phyloP scores from a whole-genome alignment of 2,113 vertebrate species.

The Neoarius graeffei region DNA sequence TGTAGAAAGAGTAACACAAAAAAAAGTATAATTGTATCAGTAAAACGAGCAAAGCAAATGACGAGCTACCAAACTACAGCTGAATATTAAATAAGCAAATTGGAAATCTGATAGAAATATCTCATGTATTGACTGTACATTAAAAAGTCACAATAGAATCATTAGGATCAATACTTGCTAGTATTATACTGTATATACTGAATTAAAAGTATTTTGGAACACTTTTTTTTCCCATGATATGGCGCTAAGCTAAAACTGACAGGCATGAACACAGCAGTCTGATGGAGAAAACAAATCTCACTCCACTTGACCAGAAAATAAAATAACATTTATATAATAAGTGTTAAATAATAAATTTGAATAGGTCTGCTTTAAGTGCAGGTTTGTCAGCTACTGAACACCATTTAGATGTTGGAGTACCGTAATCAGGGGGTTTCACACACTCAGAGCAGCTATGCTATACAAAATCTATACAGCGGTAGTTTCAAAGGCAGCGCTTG shows the following conservation, averaged over 20 bases:
- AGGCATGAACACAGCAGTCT: slow-evolving; percentile 3
- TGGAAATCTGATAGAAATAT: slow-evolving; percentile 25
- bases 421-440: slow-evolving; percentile 24
- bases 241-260: background rate
- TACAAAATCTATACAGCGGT: slow-evolving; percentile 45
- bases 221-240: background rate
- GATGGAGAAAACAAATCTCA: slow-evolving; percentile 6
- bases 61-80: slow-evolving; percentile 18
- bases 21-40: slow-evolving; percentile 12
- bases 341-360: slow-evolving; percentile 16
- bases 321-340: slow-evolving; percentile 24
- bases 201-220: slow-evolving; percentile 15
- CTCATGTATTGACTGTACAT: slow-evolving; percentile 43
- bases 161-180: slow-evolving; percentile 21
- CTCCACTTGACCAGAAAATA: background rate
- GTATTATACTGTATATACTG: slow-evolving; percentile 31
- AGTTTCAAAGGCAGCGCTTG: slow-evolving; percentile 51
- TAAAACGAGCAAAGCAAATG: slow-evolving; percentile 10
- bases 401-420: slow-evolving; percentile 11
- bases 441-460: slow-evolving; percentile 30
- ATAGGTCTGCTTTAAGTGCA: slow-evolving; percentile 44
- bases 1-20: slow-evolving; percentile 39
- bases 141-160: slow-evolving; percentile 31
- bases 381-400: slow-evolving; percentile 42
- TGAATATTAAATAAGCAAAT: slow-evolving; percentile 35